Percentiles rank a stretch among this genome's conserved stretches.
Evolutionary conservation across 2,888 invertebrate genomes (phyloP).

Genomic region (Fragum sueziense): DNA sequence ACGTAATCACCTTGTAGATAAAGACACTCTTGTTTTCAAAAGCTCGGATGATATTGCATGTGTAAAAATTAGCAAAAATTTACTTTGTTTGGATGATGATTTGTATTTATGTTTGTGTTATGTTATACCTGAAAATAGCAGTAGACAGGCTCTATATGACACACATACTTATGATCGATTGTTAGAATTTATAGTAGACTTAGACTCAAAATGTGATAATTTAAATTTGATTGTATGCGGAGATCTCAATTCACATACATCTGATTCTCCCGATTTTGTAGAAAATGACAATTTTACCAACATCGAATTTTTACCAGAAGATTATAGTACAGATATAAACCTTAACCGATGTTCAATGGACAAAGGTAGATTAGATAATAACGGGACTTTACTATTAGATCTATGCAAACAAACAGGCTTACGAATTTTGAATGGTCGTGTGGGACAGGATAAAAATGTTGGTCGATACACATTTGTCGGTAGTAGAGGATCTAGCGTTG

Average conservation of each 20-base stretch:
- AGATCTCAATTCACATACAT: slow-evolving; percentile 15
- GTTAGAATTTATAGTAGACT: neutral
- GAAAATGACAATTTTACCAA: slow-evolving; percentile 13
- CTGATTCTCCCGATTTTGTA: slow-evolving; percentile 21
- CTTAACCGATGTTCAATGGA: slow-evolving; percentile 10
- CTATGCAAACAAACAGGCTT: slow-evolving; percentile 33
- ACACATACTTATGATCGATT: slow-evolving; percentile 21
- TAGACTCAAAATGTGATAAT: neutral
- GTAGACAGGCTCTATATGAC: slow-evolving; percentile 14
- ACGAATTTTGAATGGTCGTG: slow-evolving; percentile 27
- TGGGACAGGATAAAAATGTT: slow-evolving; percentile 5
- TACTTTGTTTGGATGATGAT: slow-evolving; percentile 15
- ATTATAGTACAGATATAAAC: slow-evolving; percentile 5
- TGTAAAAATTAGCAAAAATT: neutral
- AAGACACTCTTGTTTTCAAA: neutral
- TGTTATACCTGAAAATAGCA: slow-evolving; percentile 19
- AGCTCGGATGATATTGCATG: slow-evolving; percentile 21
- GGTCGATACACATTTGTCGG: slow-evolving; percentile 20
- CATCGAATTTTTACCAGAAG: slow-evolving; percentile 25
- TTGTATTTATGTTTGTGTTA: slow-evolving; percentile 25
- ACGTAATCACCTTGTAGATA: neutral
- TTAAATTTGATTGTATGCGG: slow-evolving; percentile 25
- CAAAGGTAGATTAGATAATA: neutral
- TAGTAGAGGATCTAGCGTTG: slow-evolving; percentile 14
- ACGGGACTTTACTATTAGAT: slow-evolving; percentile 29